A percentile compares a stretch with the other conserved stretches of the same genome.
These are phyloP conservation scores for Malacoraja senta DNA, from an alignment of 2,797 vertebrate species.

Conservation along the genomic window DNA sequence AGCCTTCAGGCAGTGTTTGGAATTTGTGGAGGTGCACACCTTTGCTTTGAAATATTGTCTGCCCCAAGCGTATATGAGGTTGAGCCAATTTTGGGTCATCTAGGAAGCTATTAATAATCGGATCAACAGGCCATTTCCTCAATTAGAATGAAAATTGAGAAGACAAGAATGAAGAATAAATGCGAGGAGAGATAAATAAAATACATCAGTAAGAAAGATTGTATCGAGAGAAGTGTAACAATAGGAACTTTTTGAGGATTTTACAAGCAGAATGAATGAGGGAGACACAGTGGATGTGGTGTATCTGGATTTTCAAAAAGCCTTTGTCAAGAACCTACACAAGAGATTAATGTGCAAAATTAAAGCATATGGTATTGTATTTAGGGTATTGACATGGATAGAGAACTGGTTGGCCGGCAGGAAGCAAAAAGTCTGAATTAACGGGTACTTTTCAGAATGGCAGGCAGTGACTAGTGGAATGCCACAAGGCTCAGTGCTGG, in stretches of 20 bases:
- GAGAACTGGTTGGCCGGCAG: too few species aligned
- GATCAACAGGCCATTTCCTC: background rate
- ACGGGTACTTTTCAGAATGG: too few species aligned
- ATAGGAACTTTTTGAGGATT: too few species aligned
- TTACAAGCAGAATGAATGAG: too few species aligned
- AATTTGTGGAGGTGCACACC: background rate
- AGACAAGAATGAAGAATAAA: background rate
- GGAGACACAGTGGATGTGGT: too few species aligned
- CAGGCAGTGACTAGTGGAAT: too few species aligned
- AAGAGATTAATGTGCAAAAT: background rate
- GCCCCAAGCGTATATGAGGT: background rate
- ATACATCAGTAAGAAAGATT: background rate
- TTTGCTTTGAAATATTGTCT: background rate
- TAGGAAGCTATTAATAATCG: background rate
- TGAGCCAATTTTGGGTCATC: background rate
- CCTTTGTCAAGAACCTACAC: background rate
- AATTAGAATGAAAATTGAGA: background rate
- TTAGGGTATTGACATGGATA: too few species aligned
- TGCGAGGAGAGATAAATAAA: too few species aligned
- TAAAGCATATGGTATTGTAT: too few species aligned
- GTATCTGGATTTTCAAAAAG: too few species aligned
- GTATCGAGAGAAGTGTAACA: background rate
- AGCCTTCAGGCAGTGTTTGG: background rate
- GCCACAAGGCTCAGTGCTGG: too few species aligned
- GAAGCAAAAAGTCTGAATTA: too few species aligned